These are phyloP conservation scores for Cephus cinctus DNA, from an alignment of 1,140 invertebrate genomes.

Conservation along the genomic window DNA sequence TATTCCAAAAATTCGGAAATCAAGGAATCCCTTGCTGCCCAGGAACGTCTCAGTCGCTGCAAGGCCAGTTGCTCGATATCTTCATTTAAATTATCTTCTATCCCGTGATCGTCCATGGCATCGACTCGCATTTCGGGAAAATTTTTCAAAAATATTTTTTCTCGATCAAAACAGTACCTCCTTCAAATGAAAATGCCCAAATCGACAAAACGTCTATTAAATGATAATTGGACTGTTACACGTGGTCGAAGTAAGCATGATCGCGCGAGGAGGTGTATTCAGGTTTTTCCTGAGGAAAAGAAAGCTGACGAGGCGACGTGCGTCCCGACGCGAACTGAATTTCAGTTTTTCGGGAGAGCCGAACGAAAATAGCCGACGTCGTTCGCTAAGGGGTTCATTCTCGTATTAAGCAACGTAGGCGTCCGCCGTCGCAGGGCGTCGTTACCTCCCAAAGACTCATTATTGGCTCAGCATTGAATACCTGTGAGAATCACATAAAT, in stretches of 20 bases:
- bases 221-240: too few relatives aligned
- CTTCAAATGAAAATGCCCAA: too few relatives aligned
- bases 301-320: too few relatives aligned
- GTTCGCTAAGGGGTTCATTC: neutral
- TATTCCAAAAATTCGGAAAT: constrained; percentile 54
- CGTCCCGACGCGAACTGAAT: constrained; percentile 28
- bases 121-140: constrained; percentile 7
- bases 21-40: constrained; percentile 39
- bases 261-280: neutral
- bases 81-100: neutral
- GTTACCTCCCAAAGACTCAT: too few relatives aligned
- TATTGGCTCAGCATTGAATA: too few relatives aligned
- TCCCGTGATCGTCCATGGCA: neutral
- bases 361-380: constrained; percentile 36
- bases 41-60: constrained; percentile 42
- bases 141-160: too few relatives aligned
- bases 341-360: constrained; percentile 24
- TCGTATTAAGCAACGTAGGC: too few relatives aligned
- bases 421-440: too few relatives aligned
- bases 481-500: too few relatives aligned
- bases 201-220: too few relatives aligned
- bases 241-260: too few relatives aligned
- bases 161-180: too few relatives aligned
- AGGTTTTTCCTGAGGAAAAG: constrained; percentile 3
- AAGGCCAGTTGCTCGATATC: constrained; percentile 29